Evolutionary conservation across 2,113 vertebrate genomes (phyloP), one percentile per base, ranked within the genome.

Genomic region (Xiphophorus couchianus): DNA sequence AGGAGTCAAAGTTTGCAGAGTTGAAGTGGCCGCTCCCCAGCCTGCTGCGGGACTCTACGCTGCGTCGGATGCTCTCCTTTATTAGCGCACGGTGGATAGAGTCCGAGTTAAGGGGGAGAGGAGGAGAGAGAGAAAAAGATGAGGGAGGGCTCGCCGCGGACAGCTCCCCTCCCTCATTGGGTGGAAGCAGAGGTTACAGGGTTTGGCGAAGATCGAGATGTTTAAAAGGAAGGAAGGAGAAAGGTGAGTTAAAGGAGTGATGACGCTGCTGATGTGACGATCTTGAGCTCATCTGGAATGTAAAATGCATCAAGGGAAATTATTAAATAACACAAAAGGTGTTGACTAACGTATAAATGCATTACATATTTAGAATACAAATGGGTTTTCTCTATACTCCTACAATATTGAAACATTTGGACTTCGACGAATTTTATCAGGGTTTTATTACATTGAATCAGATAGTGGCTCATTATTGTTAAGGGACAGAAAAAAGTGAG

Each of bases 111-210:
- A 67, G 80, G 67, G 80, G 78, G 79, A 73, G 77, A 74, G 84
- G 75, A 61, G 27, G 84, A 14, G 73, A 65, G 73, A 65, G 81
- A 71, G 86, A 84, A 88, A 69, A 80, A 74, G 78, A 83, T 81
- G 90, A 88, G 90, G 91, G 88, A 80, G 88, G 89, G 86, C 74
- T 85, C 22, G 84, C 73, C 87, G 91, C 84, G 84, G 91, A 90
- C 91, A 86, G 92, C 76, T 90, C 86, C 86, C 82, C 85, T 84
- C 82, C 87, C 93, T 93, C 93, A 94, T 94, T 96, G 94, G 94
- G 90, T 82, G 93, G 87, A 90, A 84, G 78, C 89, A 77, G 84
- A 78, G 92, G 87, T 90, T 92, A 90, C 67, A 82, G 92, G 86
- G 90, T 91, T 92, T 91, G 85, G 83, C 82, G 39, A 80, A 64